These are phyloP conservation scores for Malthinus flaveolus DNA, from an alignment of 2,888 invertebrate genomes.

Conservation along the genomic window DNA sequence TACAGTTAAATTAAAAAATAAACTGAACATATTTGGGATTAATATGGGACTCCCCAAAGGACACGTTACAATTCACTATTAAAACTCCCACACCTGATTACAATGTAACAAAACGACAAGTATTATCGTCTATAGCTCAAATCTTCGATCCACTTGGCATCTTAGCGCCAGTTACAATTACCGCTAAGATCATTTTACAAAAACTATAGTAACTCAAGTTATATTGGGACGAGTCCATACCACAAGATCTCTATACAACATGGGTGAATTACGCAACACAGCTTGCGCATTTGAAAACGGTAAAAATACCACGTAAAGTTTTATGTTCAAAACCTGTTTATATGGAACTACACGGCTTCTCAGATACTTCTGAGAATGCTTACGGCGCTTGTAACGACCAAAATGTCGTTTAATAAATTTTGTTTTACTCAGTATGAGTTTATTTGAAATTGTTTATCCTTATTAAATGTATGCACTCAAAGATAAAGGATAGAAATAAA, in stretches of 20 bases:
- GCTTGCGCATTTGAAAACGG: neutral
- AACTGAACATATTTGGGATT: too few relatives aligned
- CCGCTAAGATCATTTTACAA: conserved; percentile 11
- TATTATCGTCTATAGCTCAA: neutral
- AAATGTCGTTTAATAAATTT: too few relatives aligned
- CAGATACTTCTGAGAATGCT: too few relatives aligned
- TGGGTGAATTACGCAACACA: neutral
- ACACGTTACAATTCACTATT: too few relatives aligned
- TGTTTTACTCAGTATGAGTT: too few relatives aligned
- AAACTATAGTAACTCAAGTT: neutral
- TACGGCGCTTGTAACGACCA: too few relatives aligned
- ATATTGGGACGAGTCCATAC: conserved; percentile 9
- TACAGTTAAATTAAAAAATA: too few relatives aligned
- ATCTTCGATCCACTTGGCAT: conserved; percentile 11
- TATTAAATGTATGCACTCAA: too few relatives aligned
- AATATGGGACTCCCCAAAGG: too few relatives aligned
- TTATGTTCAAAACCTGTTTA: neutral
- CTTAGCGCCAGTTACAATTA: neutral
- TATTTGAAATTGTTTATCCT: too few relatives aligned
- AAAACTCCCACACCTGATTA: neutral
- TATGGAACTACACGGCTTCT: neutral
- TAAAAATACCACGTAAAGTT: neutral
- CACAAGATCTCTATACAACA: neutral
- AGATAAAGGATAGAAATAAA: too few relatives aligned
- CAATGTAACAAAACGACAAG: neutral